phyloP scores from a whole-genome alignment of 2,888 invertebrate genomes.

The Acrocyrtus sp. region DNA sequence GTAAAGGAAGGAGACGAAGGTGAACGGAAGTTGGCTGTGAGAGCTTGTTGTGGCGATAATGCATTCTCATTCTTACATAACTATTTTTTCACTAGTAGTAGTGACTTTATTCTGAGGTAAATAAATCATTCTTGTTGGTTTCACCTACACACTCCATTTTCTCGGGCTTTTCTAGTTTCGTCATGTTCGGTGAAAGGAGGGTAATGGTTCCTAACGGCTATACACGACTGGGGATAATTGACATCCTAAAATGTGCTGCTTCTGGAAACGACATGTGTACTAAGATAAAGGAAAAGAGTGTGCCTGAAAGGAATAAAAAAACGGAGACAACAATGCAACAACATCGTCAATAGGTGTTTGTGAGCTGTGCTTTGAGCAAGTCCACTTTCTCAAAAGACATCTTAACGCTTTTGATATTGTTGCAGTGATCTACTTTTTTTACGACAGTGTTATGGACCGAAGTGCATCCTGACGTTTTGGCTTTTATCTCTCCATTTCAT shows the following conservation, averaged over 20 bases:
- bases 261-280: slow-evolving; percentile 2
- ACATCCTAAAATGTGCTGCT: slow-evolving; percentile 7
- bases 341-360: too few species aligned
- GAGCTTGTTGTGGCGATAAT: too few species aligned
- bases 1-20: background rate
- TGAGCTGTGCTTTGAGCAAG: too few species aligned
- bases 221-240: background rate
- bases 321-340: background rate
- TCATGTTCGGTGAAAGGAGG: background rate
- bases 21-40: background rate
- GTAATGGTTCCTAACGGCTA: background rate
- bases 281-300: background rate
- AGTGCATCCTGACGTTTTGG: too few species aligned
- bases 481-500: too few species aligned
- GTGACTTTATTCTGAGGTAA: background rate
- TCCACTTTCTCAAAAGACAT: too few species aligned
- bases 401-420: too few species aligned
- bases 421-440: too few species aligned
- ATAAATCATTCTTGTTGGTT: slow-evolving; percentile 6
- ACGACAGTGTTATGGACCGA: too few species aligned
- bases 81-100: too few species aligned
- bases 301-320: background rate
- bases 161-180: background rate
- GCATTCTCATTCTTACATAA: too few species aligned
- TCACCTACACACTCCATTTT: background rate